A percentile compares a stretch with the other conserved stretches of the same genome.
Conservation (phyloP, 2,888 invertebrate genomes). For the Scaptomyza parva region DNA sequence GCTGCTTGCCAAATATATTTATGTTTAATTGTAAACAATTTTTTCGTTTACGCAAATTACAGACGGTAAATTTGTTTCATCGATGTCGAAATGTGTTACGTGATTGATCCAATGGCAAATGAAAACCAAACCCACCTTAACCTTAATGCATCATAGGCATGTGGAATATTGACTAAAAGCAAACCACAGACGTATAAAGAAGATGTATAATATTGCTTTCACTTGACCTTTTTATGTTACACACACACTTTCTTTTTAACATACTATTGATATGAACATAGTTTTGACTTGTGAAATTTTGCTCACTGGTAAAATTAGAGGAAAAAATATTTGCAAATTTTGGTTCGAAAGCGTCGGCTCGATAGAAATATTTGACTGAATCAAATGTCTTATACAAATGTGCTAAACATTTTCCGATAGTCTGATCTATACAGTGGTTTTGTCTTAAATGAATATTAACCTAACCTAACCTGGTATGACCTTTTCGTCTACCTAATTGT, state of each 20-base stretch:
- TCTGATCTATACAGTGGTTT: too few relatives aligned
- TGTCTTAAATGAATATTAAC: too few relatives aligned
- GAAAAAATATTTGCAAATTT: too few relatives aligned
- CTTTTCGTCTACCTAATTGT: too few relatives aligned
- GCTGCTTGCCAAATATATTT: conserved; percentile 64
- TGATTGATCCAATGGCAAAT: conserved; percentile 43
- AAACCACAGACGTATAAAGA: conserved; percentile 35
- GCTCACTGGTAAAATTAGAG: background rate
- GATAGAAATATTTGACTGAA: too few relatives aligned
- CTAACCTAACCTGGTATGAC: too few relatives aligned
- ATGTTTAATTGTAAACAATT: conserved; percentile 74
- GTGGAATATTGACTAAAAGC: conserved; percentile 33
- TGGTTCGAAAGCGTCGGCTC: too few relatives aligned
- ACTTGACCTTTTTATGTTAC: background rate
- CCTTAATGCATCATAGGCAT: conserved; percentile 17
- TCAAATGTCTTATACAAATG: too few relatives aligned
- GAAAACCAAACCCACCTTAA: background rate
- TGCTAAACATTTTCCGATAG: too few relatives aligned
- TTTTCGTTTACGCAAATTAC: conserved; percentile 71
- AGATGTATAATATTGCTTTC: background rate
- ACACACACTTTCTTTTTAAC: background rate
- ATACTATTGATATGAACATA: conserved; percentile 22
- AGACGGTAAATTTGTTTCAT: conserved; percentile 51
- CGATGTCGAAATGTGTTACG: conserved; percentile 53
- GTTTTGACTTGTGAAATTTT: conserved; percentile 9